These are phyloP conservation scores for Pterobdella sp. DNA, from an alignment of 2,888 invertebrate genomes.

Conservation along the genomic window DNA sequence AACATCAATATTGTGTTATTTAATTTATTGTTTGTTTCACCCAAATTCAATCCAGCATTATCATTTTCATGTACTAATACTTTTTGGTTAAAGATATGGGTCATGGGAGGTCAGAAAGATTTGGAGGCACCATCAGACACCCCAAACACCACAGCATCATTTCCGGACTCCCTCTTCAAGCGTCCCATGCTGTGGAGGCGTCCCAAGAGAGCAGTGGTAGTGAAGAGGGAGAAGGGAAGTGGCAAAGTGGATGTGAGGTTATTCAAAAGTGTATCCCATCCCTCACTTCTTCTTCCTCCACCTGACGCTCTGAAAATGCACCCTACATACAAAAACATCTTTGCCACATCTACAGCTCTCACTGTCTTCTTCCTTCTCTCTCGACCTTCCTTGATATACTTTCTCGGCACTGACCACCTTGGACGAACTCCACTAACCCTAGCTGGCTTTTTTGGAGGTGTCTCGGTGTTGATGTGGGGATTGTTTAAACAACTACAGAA, in stretches of 20 bases:
- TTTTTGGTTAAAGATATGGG: too few species aligned
- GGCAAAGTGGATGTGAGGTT: not conserved
- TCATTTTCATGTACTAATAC: too few species aligned
- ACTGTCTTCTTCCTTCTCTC: conserved; percentile 1
- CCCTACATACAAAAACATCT: conserved; percentile 10
- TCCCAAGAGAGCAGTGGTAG: not conserved
- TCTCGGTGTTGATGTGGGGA: conserved; percentile 4
- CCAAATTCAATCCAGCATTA: too few species aligned
- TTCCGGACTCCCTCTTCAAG: not conserved
- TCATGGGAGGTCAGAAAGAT: conserved; percentile 6
- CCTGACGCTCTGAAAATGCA: not conserved
- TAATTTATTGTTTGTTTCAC: too few species aligned
- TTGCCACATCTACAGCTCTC: not conserved
- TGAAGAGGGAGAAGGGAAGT: conserved; percentile 2
- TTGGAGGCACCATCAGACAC: too few species aligned
- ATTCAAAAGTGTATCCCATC: not conserved
- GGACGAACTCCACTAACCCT: not conserved
- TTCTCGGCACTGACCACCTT: not conserved
- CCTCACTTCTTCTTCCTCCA: conserved; percentile 2
- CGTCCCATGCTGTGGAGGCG: not conserved
- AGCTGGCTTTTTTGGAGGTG: not conserved
- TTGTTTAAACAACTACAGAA: not conserved
- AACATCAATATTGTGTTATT: too few species aligned
- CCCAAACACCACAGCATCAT: not conserved
- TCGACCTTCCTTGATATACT: not conserved